Conservation (phyloP, 1,140 invertebrate species). For the Hermatobates lingyangjiaoensis region DNA sequence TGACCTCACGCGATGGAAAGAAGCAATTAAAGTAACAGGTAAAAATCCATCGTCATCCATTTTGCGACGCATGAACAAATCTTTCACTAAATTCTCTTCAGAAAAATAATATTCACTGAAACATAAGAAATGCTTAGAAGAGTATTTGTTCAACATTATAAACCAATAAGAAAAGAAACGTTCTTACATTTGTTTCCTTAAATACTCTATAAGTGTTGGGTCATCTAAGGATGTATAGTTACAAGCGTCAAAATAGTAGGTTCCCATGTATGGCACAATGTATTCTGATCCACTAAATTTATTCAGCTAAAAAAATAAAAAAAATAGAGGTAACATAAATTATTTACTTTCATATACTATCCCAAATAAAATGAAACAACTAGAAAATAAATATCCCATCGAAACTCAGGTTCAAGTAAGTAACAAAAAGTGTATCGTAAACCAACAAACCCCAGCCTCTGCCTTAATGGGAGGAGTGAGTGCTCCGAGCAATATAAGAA, state of each 20-base stretch:
- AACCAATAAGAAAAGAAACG: not conserved
- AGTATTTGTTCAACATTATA: not conserved
- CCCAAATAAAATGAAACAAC: too few relatives aligned
- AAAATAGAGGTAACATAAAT: not conserved
- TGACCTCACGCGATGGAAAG: constrained; percentile 81
- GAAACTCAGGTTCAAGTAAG: too few relatives aligned
- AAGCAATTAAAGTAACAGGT: constrained; percentile 80
- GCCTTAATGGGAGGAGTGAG: too few relatives aligned
- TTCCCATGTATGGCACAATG: constrained; percentile 42
- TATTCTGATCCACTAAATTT: constrained; percentile 26
- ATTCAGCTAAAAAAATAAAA: constrained; percentile 20
- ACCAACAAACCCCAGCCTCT: too few relatives aligned
- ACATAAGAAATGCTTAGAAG: constrained; percentile 21
- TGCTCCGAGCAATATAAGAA: too few relatives aligned
- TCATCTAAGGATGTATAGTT: constrained; percentile 32
- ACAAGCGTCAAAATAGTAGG: constrained; percentile 32
- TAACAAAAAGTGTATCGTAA: too few relatives aligned
- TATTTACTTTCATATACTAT: too few relatives aligned
- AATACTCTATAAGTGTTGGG: constrained; percentile 47
- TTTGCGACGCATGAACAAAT: constrained; percentile 90
- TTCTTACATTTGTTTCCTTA: constrained; percentile 69
- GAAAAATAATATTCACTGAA: constrained; percentile 98
- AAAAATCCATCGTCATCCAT: constrained; percentile 90
- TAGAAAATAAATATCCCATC: too few relatives aligned
- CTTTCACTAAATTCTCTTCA: constrained; percentile 83